Conservation (phyloP, 2,113 vertebrate species). For the Arenaria interpres region DNA sequence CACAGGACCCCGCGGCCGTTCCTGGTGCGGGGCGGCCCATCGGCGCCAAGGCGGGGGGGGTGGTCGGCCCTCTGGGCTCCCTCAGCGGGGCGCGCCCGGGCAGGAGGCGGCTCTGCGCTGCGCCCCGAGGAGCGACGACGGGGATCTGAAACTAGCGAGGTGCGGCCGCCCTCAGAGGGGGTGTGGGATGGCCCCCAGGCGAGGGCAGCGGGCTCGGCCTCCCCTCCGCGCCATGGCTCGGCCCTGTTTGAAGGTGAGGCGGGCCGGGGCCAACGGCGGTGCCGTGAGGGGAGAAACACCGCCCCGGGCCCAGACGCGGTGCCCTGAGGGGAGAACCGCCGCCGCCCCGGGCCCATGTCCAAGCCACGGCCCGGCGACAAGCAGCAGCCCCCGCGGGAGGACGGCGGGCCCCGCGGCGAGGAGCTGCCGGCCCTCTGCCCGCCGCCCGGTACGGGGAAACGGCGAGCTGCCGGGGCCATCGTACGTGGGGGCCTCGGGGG, state of each 20-base stretch:
- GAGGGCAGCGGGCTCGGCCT: too few species aligned
- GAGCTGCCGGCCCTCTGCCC: neutral
- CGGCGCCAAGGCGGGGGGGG: neutral
- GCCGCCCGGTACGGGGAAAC: neutral
- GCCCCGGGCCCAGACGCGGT: neutral
- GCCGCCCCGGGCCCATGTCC: neutral
- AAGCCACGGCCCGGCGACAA: too few species aligned
- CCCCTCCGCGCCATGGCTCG: neutral
- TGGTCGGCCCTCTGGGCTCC: fast-evolving
- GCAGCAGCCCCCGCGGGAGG: neutral
- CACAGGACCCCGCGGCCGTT: too few species aligned
- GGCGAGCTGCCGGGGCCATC: neutral
- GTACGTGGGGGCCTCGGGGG: neutral
- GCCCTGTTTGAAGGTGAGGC: neutral
- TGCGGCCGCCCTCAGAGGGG: too few species aligned
- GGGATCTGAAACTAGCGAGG: fast-evolving
- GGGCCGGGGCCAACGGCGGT: neutral
- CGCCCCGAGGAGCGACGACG: fast-evolving
- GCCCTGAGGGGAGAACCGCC: neutral
- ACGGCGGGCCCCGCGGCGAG: neutral
- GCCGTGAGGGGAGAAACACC: neutral
- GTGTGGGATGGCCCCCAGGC: fast-evolving
- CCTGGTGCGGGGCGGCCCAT: neutral
- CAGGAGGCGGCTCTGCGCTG: neutral
- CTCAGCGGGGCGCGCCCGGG: too few species aligned